phyloP scores from a whole-genome alignment of 2,888 invertebrate species.

The Cataglyphis rosenhaueri region DNA sequence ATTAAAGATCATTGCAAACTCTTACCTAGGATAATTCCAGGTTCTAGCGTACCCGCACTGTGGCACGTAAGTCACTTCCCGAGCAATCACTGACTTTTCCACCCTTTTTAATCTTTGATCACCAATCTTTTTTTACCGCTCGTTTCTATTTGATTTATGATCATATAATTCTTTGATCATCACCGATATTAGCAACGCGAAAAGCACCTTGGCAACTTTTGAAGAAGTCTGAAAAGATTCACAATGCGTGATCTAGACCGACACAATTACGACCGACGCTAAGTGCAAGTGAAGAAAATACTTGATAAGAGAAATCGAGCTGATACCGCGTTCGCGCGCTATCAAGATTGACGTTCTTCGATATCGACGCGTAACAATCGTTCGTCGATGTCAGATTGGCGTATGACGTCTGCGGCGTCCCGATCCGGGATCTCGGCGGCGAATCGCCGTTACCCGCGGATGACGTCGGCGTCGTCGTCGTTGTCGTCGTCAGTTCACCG shows the following conservation, averaged over 20 bases:
- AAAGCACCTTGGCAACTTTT: background rate
- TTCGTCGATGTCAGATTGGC: slow-evolving; percentile 54
- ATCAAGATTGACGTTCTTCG: slow-evolving; percentile 6
- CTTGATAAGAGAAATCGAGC: background rate
- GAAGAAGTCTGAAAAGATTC: background rate
- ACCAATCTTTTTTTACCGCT: background rate
- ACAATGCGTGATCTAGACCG: background rate
- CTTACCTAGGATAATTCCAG: slow-evolving; percentile 26
- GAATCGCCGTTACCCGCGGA: slow-evolving; percentile 49
- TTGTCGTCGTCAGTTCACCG: slow-evolving; percentile 54
- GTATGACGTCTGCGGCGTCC: slow-evolving; percentile 60
- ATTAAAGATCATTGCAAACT: slow-evolving; percentile 12
- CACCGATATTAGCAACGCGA: background rate
- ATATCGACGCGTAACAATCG: slow-evolving; percentile 40
- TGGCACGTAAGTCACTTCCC: slow-evolving; percentile 32
- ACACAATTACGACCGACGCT: background rate
- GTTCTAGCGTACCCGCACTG: slow-evolving; percentile 19
- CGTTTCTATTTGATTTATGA: background rate
- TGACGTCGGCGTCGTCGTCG: slow-evolving; percentile 64
- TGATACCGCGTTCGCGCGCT: background rate
- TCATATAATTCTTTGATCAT: background rate
- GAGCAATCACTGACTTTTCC: slow-evolving; percentile 20
- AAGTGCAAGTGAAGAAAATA: background rate
- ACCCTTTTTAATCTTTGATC: background rate
- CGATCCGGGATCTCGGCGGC: slow-evolving; percentile 50